Percentiles rank a stretch among this genome's conserved stretches.
Conservation (phyloP, 2,113 vertebrate species). For the Periophthalmodon schlosseri region DNA sequence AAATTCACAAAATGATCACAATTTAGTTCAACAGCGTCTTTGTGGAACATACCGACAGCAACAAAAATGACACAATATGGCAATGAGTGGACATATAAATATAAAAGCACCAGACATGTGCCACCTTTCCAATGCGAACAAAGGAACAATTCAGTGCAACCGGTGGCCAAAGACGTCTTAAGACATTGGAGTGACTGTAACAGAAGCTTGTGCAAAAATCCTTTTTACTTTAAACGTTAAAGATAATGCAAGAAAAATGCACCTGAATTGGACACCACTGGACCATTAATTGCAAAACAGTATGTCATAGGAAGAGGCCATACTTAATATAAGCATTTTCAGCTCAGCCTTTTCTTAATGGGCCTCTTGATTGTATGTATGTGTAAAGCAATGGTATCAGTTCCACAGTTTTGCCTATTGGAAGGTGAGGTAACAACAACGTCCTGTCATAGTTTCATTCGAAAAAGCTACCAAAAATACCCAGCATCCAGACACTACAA, state of each 20-base stretch:
- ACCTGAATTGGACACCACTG: constrained; percentile 1
- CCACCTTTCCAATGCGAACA: constrained; percentile 36
- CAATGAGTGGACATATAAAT: constrained; percentile 7
- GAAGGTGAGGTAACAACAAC: constrained; percentile 70
- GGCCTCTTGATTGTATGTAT: not conserved
- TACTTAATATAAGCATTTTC: constrained; percentile 78
- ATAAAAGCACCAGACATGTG: constrained; percentile 12
- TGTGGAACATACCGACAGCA: constrained; percentile 46
- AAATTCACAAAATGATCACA: constrained; percentile 37
- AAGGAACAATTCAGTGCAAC: constrained; percentile 62
- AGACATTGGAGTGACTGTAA: not conserved
- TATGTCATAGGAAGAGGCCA: constrained; percentile 37
- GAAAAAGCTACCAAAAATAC: constrained; percentile 16
- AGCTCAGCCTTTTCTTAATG: constrained; percentile 8
- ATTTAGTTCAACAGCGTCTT: constrained; percentile 54
- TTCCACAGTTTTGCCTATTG: constrained; percentile 45
- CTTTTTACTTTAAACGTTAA: constrained; percentile 79
- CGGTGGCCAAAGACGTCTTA: constrained; percentile 4
- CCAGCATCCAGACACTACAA: constrained; percentile 76
- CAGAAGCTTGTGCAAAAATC: constrained; percentile 54
- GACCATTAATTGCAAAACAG: constrained; percentile 12
- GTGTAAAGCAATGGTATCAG: not conserved
- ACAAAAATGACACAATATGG: constrained; percentile 33
- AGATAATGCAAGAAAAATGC: constrained; percentile 69
- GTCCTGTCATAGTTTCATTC: constrained; percentile 34